Percentiles rank a stretch among this genome's conserved stretches.
These are phyloP conservation scores for Phaenicophaeus curvirostris DNA, from an alignment of 2,797 vertebrate genomes.

Conservation along the genomic window DNA sequence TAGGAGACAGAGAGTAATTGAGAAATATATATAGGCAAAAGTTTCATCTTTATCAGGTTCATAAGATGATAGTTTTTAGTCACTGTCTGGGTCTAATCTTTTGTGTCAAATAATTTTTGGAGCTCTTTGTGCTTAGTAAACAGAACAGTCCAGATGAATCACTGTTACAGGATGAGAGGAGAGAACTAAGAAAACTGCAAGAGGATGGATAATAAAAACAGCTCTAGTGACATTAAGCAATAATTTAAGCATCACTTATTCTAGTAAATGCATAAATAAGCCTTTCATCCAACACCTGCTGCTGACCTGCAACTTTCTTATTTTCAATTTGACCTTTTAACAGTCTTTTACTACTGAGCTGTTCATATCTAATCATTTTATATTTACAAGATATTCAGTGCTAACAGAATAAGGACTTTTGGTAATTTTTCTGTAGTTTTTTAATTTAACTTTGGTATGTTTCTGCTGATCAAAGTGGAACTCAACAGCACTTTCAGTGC, in stretches of 20 bases:
- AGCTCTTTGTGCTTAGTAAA: neutral
- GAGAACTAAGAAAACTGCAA: slow-evolving; percentile 10
- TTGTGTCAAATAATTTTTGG: neutral
- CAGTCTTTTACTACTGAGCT: neutral
- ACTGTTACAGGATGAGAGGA: neutral
- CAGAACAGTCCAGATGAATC: slow-evolving; percentile 13
- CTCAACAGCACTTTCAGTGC: neutral
- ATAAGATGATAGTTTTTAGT: neutral
- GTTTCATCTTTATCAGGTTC: slow-evolving; percentile 40
- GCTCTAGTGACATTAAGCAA: neutral
- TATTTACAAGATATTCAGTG: neutral
- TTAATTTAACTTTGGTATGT: neutral
- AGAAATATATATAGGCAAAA: slow-evolving; percentile 28
- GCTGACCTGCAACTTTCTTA: neutral
- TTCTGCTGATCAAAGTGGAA: slow-evolving; percentile 1
- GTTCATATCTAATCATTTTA: neutral
- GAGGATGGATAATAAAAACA: slow-evolving; percentile 5
- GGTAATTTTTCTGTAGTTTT: neutral
- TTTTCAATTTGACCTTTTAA: neutral
- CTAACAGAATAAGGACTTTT: neutral
- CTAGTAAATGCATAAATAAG: neutral
- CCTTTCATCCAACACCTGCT: neutral
- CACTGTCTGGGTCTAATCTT: neutral
- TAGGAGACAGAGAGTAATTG: neutral
- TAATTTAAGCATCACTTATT: neutral